These are phyloP conservation scores for Eulemur coronatus DNA, from an alignment of 2,797 vertebrate species.

Conservation along the genomic window DNA sequence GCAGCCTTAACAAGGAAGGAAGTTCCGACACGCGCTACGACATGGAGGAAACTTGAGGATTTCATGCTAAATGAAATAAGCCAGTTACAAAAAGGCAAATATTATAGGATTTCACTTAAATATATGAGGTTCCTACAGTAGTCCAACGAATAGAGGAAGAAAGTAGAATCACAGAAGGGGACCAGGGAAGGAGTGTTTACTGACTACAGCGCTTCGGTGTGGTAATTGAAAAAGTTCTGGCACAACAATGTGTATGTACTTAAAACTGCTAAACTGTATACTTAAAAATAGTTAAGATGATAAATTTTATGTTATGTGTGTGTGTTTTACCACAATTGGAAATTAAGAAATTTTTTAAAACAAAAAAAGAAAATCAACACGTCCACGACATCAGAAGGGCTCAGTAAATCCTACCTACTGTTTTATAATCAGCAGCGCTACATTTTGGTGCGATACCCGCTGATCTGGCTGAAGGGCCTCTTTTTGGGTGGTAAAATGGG, in stretches of 20 bases:
- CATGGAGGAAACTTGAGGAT: neutral
- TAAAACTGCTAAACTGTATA: no score
- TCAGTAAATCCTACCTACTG: accelerated
- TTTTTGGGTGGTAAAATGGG: accelerated
- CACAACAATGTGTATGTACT: neutral
- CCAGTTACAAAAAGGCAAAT: neutral
- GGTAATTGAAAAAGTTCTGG: neutral
- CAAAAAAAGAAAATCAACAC: neutral
- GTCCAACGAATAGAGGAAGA: neutral
- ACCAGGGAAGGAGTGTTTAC: neutral
- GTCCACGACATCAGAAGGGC: neutral
- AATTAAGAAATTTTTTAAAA: neutral
- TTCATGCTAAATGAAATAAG: neutral
- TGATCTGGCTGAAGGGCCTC: neutral
- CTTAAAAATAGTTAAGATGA: neutral
- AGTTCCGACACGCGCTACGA: neutral
- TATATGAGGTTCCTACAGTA: neutral
- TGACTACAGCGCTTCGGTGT: no score
- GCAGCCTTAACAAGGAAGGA: neutral
- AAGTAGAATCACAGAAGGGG: no score
- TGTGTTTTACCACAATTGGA: neutral
- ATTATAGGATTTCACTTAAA: accelerated
- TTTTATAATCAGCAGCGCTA: neutral
- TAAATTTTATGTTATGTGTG: neutral
- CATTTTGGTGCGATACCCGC: accelerated